A percentile compares a stretch with the other conserved stretches of the same genome.
These are phyloP conservation scores for Eilema griseolum DNA, from an alignment of 2,888 invertebrate genomes.

Conservation along the genomic window DNA sequence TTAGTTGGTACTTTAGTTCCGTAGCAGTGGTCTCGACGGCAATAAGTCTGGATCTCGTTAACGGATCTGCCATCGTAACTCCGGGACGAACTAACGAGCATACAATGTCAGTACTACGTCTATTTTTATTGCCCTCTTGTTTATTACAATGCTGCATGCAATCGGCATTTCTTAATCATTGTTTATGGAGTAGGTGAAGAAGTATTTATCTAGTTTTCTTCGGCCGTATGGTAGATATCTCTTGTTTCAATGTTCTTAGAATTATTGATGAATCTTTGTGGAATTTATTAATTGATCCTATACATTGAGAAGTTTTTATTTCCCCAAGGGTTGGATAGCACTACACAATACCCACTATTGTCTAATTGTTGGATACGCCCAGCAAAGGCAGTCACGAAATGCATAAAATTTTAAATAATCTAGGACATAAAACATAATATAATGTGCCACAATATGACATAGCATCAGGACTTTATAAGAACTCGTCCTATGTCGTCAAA, in stretches of 20 bases:
- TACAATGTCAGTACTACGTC: conserved; percentile 55
- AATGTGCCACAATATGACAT: no score
- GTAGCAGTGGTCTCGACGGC: conserved; percentile 52
- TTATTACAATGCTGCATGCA: conserved; percentile 53
- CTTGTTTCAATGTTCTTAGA: not conserved
- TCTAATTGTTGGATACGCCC: not conserved
- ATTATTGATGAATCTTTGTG: not conserved
- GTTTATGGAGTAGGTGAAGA: conserved; percentile 36
- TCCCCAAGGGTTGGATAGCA: not conserved
- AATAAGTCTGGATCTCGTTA: conserved; percentile 70
- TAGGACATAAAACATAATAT: no score
- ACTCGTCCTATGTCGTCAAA: no score
- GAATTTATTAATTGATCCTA: not conserved
- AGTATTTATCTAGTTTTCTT: conserved; percentile 9
- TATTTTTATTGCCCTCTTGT: conserved; percentile 49
- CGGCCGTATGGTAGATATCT: not conserved
- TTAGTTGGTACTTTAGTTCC: conserved; percentile 57
- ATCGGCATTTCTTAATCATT: conserved; percentile 49
- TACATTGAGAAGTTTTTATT: not conserved
- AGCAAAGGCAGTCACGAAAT: not conserved
- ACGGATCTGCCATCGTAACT: conserved; percentile 66
- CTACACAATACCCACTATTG: no score
- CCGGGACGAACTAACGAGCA: conserved; percentile 64
- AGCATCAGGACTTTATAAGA: no score
- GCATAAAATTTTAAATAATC: not conserved